Evolutionary conservation across 2,113 vertebrate species (phyloP).

Genomic region (Ochotona princeps): DNA sequence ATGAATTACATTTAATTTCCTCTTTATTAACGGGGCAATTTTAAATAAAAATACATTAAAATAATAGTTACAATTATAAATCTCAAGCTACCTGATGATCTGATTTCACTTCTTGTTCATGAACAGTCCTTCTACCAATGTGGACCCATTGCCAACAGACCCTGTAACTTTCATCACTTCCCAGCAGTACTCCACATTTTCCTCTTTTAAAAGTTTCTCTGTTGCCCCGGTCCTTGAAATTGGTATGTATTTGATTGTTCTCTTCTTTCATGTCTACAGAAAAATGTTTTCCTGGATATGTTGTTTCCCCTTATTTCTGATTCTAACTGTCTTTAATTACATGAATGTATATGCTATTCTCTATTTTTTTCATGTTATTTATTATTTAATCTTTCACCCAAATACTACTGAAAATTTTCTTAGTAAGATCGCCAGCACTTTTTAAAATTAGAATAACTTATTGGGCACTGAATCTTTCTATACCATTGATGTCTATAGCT

Average conservation of each 20-base stretch:
- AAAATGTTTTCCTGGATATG: background rate
- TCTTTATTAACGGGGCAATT: too few relatives aligned
- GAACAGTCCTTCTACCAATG: too few relatives aligned
- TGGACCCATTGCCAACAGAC: too few relatives aligned
- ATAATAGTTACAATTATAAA: too few relatives aligned
- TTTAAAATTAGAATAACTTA: conserved; percentile 11
- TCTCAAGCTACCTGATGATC: too few relatives aligned
- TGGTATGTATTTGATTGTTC: background rate
- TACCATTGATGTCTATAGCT: background rate
- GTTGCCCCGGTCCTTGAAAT: background rate
- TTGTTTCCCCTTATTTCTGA: background rate
- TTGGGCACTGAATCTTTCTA: background rate
- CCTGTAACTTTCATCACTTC: background rate
- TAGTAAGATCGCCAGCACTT: background rate
- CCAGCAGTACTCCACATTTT: background rate
- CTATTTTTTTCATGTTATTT: background rate
- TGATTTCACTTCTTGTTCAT: background rate
- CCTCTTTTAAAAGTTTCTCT: background rate
- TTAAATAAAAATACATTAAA: too few relatives aligned
- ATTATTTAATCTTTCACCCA: background rate
- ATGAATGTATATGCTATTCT: background rate
- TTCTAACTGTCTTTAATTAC: background rate
- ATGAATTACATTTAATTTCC: too few relatives aligned
- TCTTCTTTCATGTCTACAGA: background rate
- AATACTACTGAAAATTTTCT: background rate